A percentile compares a stretch with the other conserved stretches of the same genome.
Conservation (phyloP, 2,888 invertebrate species). For the Cheilosia vulpina region DNA sequence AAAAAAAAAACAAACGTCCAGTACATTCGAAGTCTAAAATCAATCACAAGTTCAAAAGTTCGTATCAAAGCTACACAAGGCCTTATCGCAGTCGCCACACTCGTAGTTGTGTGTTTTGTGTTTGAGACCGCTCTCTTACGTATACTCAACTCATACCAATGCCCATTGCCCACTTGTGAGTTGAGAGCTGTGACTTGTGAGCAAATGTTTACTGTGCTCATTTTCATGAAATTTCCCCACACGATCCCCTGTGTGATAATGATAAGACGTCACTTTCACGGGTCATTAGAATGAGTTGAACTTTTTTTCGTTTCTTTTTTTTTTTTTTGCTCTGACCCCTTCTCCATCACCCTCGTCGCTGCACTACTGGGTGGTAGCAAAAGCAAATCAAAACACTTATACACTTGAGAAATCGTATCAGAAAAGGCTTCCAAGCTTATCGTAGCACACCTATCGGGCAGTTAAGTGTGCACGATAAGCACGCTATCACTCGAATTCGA, state of each 20-base stretch:
- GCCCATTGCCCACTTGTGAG: neutral
- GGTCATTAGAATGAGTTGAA: slow-evolving; percentile 72
- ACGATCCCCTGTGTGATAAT: neutral
- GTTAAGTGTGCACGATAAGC: slow-evolving; percentile 67
- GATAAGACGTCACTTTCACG: slow-evolving; percentile 67
- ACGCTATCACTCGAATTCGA: slow-evolving; percentile 59
- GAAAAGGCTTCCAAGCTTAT: slow-evolving; percentile 52
- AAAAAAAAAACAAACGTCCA: neutral
- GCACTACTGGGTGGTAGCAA: slow-evolving; percentile 12
- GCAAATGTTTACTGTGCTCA: slow-evolving; percentile 69
- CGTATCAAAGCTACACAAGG: slow-evolving; percentile 62
- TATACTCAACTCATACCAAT: neutral
- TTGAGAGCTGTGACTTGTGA: neutral
- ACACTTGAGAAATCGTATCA: slow-evolving; percentile 34
- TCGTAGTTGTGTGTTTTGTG: slow-evolving; percentile 20
- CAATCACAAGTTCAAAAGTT: slow-evolving; percentile 71
- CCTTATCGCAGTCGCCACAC: slow-evolving; percentile 54
- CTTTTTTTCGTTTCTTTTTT: slow-evolving; percentile 25
- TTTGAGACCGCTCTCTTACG: slow-evolving; percentile 19
- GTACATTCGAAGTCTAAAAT: slow-evolving; percentile 42
- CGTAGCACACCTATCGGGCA: slow-evolving; percentile 57
- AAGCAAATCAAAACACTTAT: slow-evolving; percentile 25
- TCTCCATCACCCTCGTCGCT: neutral
- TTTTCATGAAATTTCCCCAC: slow-evolving; percentile 26
- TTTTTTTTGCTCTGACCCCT: slow-evolving; percentile 13